Evolutionary conservation across 2,797 vertebrate species (phyloP).

Genomic region (Limosa lapponica): DNA sequence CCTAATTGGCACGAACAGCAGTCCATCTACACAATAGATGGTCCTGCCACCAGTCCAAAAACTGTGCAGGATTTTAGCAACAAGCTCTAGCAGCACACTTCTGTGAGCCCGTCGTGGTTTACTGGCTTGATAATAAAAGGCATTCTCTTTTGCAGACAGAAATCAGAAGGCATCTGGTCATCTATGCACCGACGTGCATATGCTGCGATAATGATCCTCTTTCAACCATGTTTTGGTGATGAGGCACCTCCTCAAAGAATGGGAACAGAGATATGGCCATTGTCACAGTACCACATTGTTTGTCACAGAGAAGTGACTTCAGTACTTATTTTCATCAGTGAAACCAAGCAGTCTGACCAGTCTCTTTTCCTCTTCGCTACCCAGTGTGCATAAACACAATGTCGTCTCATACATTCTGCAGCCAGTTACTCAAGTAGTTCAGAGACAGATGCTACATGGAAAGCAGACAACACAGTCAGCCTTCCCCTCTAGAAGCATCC

Average conservation of each 20-base stretch:
- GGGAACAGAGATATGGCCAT: neutral
- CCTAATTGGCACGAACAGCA: neutral
- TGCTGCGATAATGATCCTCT: neutral
- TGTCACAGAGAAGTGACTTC: neutral
- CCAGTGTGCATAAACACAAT: neutral
- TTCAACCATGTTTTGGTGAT: neutral
- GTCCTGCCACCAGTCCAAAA: neutral
- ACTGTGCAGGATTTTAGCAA: neutral
- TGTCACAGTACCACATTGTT: neutral
- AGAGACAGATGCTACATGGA: neutral
- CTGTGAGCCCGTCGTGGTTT: neutral
- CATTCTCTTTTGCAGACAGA: neutral
- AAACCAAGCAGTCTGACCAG: neutral
- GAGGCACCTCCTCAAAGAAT: neutral
- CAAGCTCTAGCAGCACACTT: neutral
- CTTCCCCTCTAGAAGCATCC: neutral
- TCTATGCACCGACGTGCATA: neutral
- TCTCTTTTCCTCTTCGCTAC: neutral
- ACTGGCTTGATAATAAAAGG: neutral
- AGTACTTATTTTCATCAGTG: neutral
- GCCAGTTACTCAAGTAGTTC: neutral
- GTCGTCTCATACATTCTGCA: neutral
- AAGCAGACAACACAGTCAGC: neutral
- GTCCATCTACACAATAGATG: neutral
- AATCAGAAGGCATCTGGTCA: neutral